Evolutionary conservation across 2,113 vertebrate genomes (phyloP), one percentile per base, ranked within the genome.

Genomic region (Apteryx mantelli): DNA sequence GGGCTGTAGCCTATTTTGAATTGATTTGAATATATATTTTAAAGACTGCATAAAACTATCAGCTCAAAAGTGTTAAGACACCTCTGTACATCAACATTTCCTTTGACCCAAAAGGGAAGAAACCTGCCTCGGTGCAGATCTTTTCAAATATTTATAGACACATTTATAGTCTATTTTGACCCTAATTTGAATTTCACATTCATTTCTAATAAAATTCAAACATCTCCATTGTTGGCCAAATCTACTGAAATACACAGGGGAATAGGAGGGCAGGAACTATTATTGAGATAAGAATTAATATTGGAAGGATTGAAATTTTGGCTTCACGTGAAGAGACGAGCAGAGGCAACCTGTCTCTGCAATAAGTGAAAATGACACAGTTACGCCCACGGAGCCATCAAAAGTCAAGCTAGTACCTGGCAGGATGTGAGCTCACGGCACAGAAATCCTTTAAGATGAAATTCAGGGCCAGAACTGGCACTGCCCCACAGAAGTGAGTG

Each of bases 111-210:
- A 92, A 94, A 75, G 75, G 50, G 64, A 90, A 80, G 56, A 81
- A 95, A 86, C n/a, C 26, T 53, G 36, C 46, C 82, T 69, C 82
- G 53, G 53, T 44, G 78, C 85, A 91, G 58, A 36, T 65, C 61
- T 95, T 83, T 86, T 97, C 82, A 95, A 97, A 90, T 97, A 97
- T 94, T 95, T 97, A 97, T 83, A 89, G 86, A 32, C 5, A 6
- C 76, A 68, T 88, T 96, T 97, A 38, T 38, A 38, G 36, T 95
- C 83, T 81, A 93, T 83, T 96, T 78, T 84, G 42, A 64, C 84
- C 76, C 94, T 96, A 70, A 97, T 96, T 95, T 98, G 74, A 97
- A 97, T 96, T 95, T 95, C 94, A 96, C 71, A 85, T 82, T 94
- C 80, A 88, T 93, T 97, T 94, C 85, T 88, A 93, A 97, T 76